Base-by-base conservation (phyloP, 2,888 invertebrate genomes). In the Rhaphigaster nebulosa region DNA sequence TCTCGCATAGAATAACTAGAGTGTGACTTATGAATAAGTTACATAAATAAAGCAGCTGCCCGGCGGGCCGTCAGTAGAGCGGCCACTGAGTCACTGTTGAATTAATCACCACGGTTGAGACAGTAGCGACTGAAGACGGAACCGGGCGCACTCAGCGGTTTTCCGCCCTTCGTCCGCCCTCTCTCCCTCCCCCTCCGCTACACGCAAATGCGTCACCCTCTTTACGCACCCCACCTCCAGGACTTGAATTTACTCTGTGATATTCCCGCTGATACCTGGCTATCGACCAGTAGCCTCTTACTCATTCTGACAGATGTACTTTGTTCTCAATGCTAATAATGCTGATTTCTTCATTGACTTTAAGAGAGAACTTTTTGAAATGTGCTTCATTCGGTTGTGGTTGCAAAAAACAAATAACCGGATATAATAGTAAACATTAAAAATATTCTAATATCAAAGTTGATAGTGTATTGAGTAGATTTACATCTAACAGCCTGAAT, bases 151-250 rank as follows among this genome's bases (percentile, higher is more conserved):
- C 70, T 76, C 20, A 38, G 38, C 70, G 34, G 20, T 76, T 76
- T 76, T 20, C 70, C 70, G 70, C 38, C 38, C n/a, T 56, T 56
- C 26, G 26, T 18, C 70, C 70, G 70, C 34, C 34, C 26, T 56
- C n/a, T n/a, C n/a, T 56, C n/a, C 4, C n/a, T 13, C n/a, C 13
- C 12, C 10, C n/a, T 6, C 34, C 18, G 34, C 20, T 23, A 23
- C 70, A 76, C 70, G 70, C 70, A 76, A 76, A 76, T 76, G 70
- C 34, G 70, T 76, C 70, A 76, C 70, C 20, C 5, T 29, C 65
- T 38, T 76, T 76, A 76, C 70, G 70, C 70, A 38, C 70, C 20
- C 70, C 20, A 1, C 3, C 65, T 65, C 13, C 5, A 18, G 8
- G 70, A 38, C 29, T 65, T n/a, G 13, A 29, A 29, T 65, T 65